A percentile compares a stretch with the other conserved stretches of the same genome.
Conservation (phyloP, 2,797 vertebrate genomes). For the Peromyscus attwateri region DNA sequence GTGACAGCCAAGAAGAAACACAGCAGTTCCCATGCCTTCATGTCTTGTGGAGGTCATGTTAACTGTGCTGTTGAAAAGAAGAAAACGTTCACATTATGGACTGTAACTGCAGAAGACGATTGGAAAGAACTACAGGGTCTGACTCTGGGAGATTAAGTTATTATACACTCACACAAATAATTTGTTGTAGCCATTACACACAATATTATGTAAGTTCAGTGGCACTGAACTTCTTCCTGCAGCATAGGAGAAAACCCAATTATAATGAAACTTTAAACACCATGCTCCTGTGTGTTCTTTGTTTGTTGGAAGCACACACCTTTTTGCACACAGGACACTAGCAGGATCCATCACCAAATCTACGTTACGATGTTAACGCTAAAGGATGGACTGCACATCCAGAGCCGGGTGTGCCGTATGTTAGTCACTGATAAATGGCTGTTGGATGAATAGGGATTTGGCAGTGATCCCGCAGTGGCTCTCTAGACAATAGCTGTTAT, state of each 20-base stretch:
- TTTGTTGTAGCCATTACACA: constrained; percentile 24
- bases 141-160: background rate
- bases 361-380: background rate
- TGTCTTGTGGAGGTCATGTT: constrained; percentile 16
- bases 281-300: background rate
- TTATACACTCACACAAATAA: constrained; percentile 13
- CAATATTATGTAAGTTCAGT: constrained; percentile 24
- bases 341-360: background rate
- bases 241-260: constrained; percentile 18
- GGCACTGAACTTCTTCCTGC: background rate
- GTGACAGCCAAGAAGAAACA: background rate
- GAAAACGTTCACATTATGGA: background rate
- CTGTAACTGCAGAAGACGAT: constrained; percentile 6
- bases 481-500: constrained; percentile 27
- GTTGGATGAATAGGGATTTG: constrained; percentile 26
- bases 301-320: background rate
- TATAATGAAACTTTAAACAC: constrained; percentile 16
- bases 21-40: constrained; percentile 35
- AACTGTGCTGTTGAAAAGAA: constrained; percentile 45
- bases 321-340: background rate
- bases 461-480: background rate
- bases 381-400: background rate
- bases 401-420: background rate
- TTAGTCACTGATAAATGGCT: background rate
- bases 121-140: background rate